A percentile compares a stretch with the other conserved stretches of the same genome.
phyloP scores from a whole-genome alignment of 2,888 invertebrate species.

The Euplexia lucipara region DNA sequence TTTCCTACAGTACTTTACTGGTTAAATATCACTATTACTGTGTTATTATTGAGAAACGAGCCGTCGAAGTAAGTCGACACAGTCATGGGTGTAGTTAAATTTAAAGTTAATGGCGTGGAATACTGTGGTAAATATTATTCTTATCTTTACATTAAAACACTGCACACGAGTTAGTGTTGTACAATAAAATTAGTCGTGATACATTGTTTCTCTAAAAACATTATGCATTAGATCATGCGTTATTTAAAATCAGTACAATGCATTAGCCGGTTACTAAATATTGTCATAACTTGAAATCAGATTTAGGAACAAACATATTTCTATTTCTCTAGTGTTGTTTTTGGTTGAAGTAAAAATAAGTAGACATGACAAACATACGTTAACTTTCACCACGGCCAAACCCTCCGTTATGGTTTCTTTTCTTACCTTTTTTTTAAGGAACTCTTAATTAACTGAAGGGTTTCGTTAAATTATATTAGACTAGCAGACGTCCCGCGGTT shows the following conservation, averaged over 20 bases:
- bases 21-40: neutral
- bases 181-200: neutral
- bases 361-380: too few relatives aligned
- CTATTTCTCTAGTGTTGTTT: too few relatives aligned
- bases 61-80: constrained; percentile 5
- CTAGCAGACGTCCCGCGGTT: too few relatives aligned
- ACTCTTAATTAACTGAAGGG: too few relatives aligned
- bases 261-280: too few relatives aligned
- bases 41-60: constrained; percentile 3
- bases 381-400: too few relatives aligned
- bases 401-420: too few relatives aligned
- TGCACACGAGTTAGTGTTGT: neutral
- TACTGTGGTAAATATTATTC: constrained; percentile 49
- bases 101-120: constrained; percentile 57
- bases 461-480: too few relatives aligned
- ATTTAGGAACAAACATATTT: too few relatives aligned
- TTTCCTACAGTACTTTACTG: neutral
- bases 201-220: neutral
- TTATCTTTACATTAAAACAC: neutral
- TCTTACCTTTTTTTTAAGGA: too few relatives aligned
- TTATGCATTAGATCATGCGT: neutral
- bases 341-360: too few relatives aligned
- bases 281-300: too few relatives aligned
- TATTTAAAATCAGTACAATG: neutral
- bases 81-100: constrained; percentile 49